These are phyloP conservation scores for Rhinoptilus africanus DNA, from an alignment of 2,113 vertebrate genomes.

Conservation along the genomic window DNA sequence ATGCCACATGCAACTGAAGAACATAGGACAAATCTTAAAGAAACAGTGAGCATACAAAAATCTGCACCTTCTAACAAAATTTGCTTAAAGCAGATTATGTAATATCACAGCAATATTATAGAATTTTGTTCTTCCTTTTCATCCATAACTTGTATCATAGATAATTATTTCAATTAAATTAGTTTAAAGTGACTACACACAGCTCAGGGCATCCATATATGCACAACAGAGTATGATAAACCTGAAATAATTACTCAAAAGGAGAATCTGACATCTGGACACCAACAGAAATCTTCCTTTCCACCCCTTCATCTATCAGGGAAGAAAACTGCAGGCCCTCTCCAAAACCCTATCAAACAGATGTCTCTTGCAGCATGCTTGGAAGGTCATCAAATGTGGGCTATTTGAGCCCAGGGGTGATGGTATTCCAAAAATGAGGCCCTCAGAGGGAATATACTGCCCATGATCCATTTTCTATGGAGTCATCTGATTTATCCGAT, in stretches of 20 bases:
- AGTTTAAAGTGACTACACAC: background rate
- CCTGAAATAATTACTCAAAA: background rate
- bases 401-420: background rate
- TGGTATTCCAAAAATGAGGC: background rate
- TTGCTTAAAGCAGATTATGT: background rate
- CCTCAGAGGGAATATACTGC: background rate
- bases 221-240: background rate
- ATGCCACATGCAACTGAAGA: background rate
- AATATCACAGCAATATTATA: background rate
- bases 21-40: background rate
- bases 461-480: background rate
- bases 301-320: background rate
- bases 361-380: background rate
- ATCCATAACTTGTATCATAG: background rate
- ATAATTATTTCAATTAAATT: background rate
- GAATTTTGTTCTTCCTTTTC: background rate
- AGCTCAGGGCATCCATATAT: background rate
- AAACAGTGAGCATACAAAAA: background rate
- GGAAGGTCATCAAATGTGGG: background rate
- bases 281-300: background rate
- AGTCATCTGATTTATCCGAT: background rate
- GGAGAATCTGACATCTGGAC: background rate
- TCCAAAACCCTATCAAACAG: background rate
- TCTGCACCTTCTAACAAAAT: background rate
- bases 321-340: background rate